Evolutionary conservation across 1,140 invertebrate species (phyloP).

Genomic region (Theocolax elegans): DNA sequence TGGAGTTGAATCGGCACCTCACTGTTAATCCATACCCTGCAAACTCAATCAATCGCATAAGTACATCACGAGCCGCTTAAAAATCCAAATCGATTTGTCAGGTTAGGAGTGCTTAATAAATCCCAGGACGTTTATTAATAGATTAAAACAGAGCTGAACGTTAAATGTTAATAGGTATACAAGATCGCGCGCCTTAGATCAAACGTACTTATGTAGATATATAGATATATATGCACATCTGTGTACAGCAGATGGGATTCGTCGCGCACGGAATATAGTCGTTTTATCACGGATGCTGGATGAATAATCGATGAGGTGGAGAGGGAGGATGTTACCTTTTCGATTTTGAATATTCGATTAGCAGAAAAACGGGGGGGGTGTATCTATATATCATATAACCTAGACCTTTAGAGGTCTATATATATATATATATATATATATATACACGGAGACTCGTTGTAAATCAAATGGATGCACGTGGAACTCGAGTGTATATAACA

Average conservation of each 20-base stretch:
- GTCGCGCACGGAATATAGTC: not conserved
- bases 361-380: not conserved
- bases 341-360: slow-evolving; percentile 43
- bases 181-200: not conserved
- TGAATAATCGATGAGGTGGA: slow-evolving; percentile 40
- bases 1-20: not conserved
- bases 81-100: not conserved
- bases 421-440: no score
- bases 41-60: not conserved
- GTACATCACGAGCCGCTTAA: not conserved
- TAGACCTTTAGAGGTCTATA: slow-evolving; percentile 37
- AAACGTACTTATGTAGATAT: not conserved
- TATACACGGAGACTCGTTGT: slow-evolving; percentile 17
- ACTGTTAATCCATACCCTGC: not conserved
- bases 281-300: slow-evolving; percentile 27
- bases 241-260: not conserved
- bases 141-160: not conserved
- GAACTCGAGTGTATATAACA: not conserved
- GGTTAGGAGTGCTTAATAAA: not conserved
- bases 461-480: slow-evolving; percentile 31
- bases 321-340: slow-evolving; percentile 16
- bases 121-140: not conserved
- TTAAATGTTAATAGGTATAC: not conserved
- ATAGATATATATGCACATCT: not conserved
- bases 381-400: no score